phyloP scores from a whole-genome alignment of 2,797 vertebrate species.

The Gymnoscopelus microlampas region DNA sequence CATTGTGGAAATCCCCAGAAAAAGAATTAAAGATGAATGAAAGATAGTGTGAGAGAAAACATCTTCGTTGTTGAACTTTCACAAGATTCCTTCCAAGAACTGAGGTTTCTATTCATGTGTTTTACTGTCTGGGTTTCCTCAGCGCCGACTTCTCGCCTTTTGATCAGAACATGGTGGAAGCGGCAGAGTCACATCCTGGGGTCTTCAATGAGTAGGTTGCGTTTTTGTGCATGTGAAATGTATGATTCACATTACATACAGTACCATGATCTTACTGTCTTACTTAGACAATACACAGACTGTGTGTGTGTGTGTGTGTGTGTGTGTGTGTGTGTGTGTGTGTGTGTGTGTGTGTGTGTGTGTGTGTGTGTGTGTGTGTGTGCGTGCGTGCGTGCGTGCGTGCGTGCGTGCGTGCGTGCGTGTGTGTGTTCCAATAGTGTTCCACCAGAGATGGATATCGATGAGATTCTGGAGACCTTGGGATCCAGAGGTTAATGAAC shows the following conservation, averaged over 20 bases:
- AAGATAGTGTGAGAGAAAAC: no score
- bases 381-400: neutral
- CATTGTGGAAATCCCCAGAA: no score
- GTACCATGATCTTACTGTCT: neutral
- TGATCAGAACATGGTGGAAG: neutral
- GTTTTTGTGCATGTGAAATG: neutral
- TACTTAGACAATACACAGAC: neutral
- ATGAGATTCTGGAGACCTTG: slow-evolving; percentile 10
- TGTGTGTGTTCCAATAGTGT: slow-evolving; percentile 21
- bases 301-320: slow-evolving; percentile 10
- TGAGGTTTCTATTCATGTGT: no score
- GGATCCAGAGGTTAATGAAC: slow-evolving; percentile 14
- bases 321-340: slow-evolving; percentile 10
- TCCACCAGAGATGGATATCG: slow-evolving; percentile 40
- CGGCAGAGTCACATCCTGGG: neutral
- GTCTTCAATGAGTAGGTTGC: slow-evolving; percentile 51
- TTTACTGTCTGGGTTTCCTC: no score
- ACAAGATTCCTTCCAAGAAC: no score
- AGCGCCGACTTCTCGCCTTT: slow-evolving; percentile 12
- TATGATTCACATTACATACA: neutral
- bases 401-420: neutral
- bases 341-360: slow-evolving; percentile 2
- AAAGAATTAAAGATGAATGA: no score
- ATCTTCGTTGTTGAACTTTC: no score
- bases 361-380: slow-evolving; percentile 1